Percentiles rank a stretch among this genome's conserved stretches.
Evolutionary conservation across 2,888 invertebrate species (phyloP).

Genomic region (Homarus gammarus): DNA sequence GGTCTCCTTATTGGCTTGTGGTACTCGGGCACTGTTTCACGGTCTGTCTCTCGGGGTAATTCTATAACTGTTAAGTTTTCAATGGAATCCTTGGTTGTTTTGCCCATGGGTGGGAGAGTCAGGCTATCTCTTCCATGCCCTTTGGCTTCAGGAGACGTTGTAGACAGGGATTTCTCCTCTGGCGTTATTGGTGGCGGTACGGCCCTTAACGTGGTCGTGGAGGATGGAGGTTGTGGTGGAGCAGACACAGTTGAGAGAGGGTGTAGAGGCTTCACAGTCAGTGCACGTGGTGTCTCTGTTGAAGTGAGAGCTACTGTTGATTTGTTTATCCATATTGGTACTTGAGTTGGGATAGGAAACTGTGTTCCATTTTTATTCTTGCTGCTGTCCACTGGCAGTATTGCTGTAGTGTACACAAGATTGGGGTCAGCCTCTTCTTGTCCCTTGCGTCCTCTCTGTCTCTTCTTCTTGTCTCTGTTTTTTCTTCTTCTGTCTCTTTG

Average conservation of each 20-base stretch:
- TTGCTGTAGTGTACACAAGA: not conserved
- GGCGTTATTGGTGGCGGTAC: not conserved
- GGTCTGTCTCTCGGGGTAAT: not conserved
- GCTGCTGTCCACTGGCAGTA: not conserved
- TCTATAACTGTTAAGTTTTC: conserved; percentile 32
- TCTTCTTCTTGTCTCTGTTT: conserved; percentile 26
- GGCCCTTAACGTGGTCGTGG: not conserved
- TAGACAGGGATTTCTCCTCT: not conserved
- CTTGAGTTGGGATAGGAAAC: not conserved
- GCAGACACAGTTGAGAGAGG: too few species aligned
- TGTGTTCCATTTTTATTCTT: not conserved
- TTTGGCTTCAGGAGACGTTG: not conserved
- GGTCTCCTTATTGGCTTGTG: conserved; percentile 11
- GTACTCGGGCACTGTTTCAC: conserved; percentile 21
- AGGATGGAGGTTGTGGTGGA: too few species aligned
- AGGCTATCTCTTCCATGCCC: not conserved
- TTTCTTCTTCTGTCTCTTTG: conserved; percentile 17
- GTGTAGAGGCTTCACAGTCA: too few species aligned
- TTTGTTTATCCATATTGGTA: too few species aligned
- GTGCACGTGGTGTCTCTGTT: too few species aligned
- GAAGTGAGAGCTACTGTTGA: too few species aligned
- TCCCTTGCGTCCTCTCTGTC: conserved; percentile 3
- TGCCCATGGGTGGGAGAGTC: not conserved
- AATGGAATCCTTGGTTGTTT: conserved; percentile 30
- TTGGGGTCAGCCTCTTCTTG: not conserved